phyloP scores from a whole-genome alignment of 2,797 vertebrate genomes.

The Pempheris klunzingeri region DNA sequence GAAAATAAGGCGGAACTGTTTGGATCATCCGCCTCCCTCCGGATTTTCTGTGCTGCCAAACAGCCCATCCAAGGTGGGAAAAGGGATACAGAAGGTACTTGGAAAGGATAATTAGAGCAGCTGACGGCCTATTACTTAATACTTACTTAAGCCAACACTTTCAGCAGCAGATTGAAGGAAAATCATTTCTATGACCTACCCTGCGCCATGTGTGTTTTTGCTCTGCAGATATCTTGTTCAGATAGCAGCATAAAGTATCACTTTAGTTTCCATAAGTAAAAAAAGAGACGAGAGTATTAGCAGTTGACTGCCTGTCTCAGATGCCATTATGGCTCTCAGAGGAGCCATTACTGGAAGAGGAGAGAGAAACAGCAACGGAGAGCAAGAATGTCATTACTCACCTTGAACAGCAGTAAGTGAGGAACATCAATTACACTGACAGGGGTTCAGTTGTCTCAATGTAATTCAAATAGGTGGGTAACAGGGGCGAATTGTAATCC shows the following conservation, averaged over 20 bases:
- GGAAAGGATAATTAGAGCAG: constrained; percentile 30
- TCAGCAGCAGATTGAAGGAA: background rate
- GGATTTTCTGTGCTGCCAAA: constrained; percentile 31
- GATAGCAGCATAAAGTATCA: constrained; percentile 40
- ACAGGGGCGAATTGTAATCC: constrained; percentile 47
- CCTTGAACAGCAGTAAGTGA: constrained; percentile 69
- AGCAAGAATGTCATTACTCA: constrained; percentile 71
- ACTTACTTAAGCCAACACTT: constrained; percentile 9
- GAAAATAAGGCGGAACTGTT: constrained; percentile 50
- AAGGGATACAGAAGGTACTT: background rate
- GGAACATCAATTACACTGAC: constrained; percentile 69
- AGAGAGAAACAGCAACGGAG: constrained; percentile 48
- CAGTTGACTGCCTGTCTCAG: constrained; percentile 38
- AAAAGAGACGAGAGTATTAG: constrained; percentile 62
- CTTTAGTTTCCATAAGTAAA: constrained; percentile 52
- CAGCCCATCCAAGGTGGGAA: constrained; percentile 2
- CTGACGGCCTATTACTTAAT: constrained; percentile 30
- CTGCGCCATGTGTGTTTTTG: background rate
- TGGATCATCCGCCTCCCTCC: constrained; percentile 45
- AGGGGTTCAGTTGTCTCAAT: constrained; percentile 51
- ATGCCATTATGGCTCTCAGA: constrained; percentile 70
- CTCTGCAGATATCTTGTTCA: constrained; percentile 3
- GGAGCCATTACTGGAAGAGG: constrained; percentile 64
- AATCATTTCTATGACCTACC: constrained; percentile 7
- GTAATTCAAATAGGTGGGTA: constrained; percentile 49